Evolutionary conservation across 2,797 vertebrate species (phyloP), one percentile per base, ranked within the genome.

Genomic region (Labroides dimidiatus): DNA sequence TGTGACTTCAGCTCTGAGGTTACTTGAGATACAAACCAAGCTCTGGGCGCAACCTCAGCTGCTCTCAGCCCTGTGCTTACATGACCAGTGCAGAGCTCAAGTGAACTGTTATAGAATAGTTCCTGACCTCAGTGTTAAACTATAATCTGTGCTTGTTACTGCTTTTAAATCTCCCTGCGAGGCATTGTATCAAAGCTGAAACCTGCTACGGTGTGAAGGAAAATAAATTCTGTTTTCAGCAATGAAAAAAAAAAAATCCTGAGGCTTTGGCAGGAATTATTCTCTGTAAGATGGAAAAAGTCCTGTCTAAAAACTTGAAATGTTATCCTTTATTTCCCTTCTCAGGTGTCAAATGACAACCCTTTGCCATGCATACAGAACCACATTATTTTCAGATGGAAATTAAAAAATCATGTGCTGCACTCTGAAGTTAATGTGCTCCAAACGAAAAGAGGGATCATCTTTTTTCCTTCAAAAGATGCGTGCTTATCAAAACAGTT

Each of bases 401-500:
- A 78, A 69, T 65, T 51, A 78, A 67, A 64, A 68, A 71, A 77
- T 55, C 43, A 65, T 75, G 59, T 68, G 54, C 54, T 80, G 61
- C 24, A 64, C 57, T 78, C 52, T 56, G 49, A 78, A 65, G 60
- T 82, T 67, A 47, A 81, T 66, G 43, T 71, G 56, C 52, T 75
- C 66, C 36, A 51, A 75, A 84, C 70, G 54, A 75, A 87, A 84
- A 69, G 64, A 17, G 24, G 75, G 43, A 75, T 72, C 55, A 65
- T 74, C 64, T 72, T 72, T 71, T 65, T 73, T 52, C 50, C 45
- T 80, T 68, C 75, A 72, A 80, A 84, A 83, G 27, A 85, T 85
- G 78, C 78, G 20, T 74, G 82, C 80, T 90, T 88, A 84, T 90
- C 85, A 86, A 85, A 90, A 88, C 83, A 36, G 44, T 48, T 42